These are phyloP conservation scores for Denticeps clupeoides DNA, from an alignment of 2,797 vertebrate species.

Conservation along the genomic window DNA sequence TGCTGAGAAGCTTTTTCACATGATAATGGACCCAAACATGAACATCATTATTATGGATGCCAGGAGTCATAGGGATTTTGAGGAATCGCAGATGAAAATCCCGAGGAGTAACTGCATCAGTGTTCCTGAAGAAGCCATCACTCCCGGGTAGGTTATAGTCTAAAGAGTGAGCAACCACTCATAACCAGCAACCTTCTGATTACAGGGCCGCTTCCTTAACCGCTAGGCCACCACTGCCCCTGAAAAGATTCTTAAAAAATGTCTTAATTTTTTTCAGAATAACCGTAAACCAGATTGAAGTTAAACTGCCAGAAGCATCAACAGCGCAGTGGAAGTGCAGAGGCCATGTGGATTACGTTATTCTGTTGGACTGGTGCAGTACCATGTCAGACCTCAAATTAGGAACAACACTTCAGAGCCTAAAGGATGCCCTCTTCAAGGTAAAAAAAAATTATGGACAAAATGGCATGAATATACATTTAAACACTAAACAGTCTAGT, in stretches of 20 bases:
- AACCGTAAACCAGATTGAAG: conserved; percentile 82
- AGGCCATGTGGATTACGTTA: conserved; percentile 74
- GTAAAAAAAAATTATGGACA: conserved; percentile 45
- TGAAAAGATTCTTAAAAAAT: too few relatives aligned
- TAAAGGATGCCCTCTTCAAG: conserved; percentile 95
- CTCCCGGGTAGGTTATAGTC: conserved; percentile 67
- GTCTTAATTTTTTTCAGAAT: conserved; percentile 65
- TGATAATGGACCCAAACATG: conserved; percentile 78
- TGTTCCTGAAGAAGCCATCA: conserved; percentile 84
- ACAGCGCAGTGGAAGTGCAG: conserved; percentile 74
- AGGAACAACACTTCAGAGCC: conserved; percentile 80
- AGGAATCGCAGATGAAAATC: conserved; percentile 77
- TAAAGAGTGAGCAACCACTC: too few relatives aligned
- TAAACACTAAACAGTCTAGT: too few relatives aligned
- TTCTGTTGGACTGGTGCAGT: conserved; percentile 93
- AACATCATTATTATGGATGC: conserved; percentile 86
- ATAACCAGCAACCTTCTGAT: too few relatives aligned
- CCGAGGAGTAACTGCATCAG: conserved; percentile 64
- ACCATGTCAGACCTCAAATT: conserved; percentile 71
- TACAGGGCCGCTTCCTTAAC: too few relatives aligned
- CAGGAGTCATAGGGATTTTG: conserved; percentile 70
- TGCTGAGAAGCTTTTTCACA: conserved; percentile 77
- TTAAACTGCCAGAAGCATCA: conserved; percentile 75
- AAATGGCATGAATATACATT: too few relatives aligned
- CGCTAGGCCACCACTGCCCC: too few relatives aligned